Conservation (phyloP, 2,113 vertebrate genomes). For the Cebus imitator region DNA sequence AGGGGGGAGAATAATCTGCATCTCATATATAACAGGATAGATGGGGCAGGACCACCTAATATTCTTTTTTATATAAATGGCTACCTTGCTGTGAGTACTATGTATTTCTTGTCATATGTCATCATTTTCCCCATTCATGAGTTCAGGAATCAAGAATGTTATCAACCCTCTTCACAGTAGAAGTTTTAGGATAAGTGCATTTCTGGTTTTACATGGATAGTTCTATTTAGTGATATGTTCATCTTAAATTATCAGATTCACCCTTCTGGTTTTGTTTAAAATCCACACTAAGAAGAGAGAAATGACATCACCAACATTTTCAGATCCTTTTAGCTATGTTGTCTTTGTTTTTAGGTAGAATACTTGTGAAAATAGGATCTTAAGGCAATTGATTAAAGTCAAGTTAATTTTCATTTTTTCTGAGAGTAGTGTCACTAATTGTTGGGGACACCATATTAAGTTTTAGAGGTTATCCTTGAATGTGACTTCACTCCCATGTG, state of each 20-base stretch:
- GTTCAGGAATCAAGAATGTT: background rate
- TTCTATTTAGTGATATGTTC: background rate
- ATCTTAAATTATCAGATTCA: background rate
- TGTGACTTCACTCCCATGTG: background rate
- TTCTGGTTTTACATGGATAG: background rate
- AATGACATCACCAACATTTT: background rate
- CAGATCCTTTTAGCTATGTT: background rate
- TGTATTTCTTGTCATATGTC: background rate
- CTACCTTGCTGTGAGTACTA: background rate
- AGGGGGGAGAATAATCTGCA: background rate
- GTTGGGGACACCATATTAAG: background rate
- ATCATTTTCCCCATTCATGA: background rate
- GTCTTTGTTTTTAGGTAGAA: conserved; percentile 1
- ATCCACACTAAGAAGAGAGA: background rate
- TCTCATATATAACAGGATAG: background rate
- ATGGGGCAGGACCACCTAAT: background rate
- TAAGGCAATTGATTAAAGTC: background rate
- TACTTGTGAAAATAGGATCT: background rate
- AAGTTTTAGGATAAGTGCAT: background rate
- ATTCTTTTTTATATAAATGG: background rate
- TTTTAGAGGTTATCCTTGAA: background rate
- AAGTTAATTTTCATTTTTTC: background rate
- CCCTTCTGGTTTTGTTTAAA: background rate
- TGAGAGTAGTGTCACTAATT: background rate
- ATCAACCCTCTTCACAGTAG: background rate